Percentiles rank a stretch among this genome's conserved stretches.
Evolutionary conservation across 2,888 invertebrate genomes (phyloP).

Genomic region (Leucophenga montana): DNA sequence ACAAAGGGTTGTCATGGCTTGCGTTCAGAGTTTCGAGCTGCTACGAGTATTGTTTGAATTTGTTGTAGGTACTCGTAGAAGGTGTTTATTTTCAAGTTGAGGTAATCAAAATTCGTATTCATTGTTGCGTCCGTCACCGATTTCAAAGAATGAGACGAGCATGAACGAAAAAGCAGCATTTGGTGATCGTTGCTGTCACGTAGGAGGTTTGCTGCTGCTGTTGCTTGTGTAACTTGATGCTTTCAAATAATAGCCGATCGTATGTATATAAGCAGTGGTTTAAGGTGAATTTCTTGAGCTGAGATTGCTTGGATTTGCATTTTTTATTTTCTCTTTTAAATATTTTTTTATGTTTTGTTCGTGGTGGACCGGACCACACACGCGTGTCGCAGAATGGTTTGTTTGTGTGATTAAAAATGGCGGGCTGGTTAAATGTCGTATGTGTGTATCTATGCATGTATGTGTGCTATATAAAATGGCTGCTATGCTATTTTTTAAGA

Average conservation of each 20-base stretch:
- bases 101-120: conserved; percentile 49
- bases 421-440: conserved; percentile 21
- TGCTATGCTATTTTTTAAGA: too few species aligned
- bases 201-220: conserved; percentile 44
- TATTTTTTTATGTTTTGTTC: conserved; percentile 7
- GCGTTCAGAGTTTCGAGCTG: not conserved
- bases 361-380: conserved; percentile 55
- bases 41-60: not conserved
- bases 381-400: not conserved
- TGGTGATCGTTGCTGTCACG: conserved; percentile 33
- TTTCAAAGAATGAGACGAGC: conserved; percentile 29
- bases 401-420: conserved; percentile 41
- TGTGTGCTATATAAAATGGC: too few species aligned
- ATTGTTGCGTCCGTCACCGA: conserved; percentile 20
- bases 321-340: too few species aligned
- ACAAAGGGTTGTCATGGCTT: not conserved
- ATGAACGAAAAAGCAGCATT: not conserved
- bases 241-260: not conserved
- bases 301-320: conserved; percentile 14
- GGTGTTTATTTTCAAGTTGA: conserved; percentile 60
- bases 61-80: conserved; percentile 12
- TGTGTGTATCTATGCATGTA: too few species aligned
- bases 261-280: conserved; percentile 37
- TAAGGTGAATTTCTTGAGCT: conserved; percentile 55
- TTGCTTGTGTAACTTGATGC: conserved; percentile 57